Evolutionary conservation across 64 coral and sea anemone species (phyloP).

Genomic region (Trachythela sp.): DNA sequence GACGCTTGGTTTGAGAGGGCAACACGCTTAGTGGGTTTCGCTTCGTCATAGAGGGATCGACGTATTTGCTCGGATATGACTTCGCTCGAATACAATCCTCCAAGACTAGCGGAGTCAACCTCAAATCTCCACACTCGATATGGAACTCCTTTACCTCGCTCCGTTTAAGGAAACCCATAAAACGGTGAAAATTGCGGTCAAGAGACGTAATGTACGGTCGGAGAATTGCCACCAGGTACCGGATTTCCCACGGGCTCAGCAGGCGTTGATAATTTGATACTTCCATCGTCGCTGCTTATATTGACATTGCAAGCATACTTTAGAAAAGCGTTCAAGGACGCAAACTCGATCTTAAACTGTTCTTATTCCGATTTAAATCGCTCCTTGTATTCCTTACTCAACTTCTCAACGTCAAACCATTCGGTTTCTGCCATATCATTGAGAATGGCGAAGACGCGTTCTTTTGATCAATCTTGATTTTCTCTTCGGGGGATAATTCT

Average conservation of each 20-base stretch:
- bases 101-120: conserved; percentile 32
- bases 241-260: no score
- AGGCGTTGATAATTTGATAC: no score
- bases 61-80: conserved; percentile 44
- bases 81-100: conserved; percentile 16
- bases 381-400: conserved; percentile 26
- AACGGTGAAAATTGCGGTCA: neutral
- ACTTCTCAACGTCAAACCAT: conserved; percentile 9
- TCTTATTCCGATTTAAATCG: conserved; percentile 14
- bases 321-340: conserved; percentile 26
- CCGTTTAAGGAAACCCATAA: conserved; percentile 23
- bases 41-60: conserved; percentile 33
- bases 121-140: conserved; percentile 53
- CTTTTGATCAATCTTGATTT: neutral
- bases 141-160: conserved; percentile 39
- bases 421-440: conserved; percentile 18
- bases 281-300: no score
- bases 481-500: no score
- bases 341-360: conserved; percentile 43
- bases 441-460: conserved; percentile 18
- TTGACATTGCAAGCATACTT: neutral
- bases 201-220: neutral
- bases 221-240: no score
- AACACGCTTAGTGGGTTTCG: no score
- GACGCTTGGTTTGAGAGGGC: no score